Base-by-base conservation (phyloP, 2,888 invertebrate species). In the Microchrysa polita region DNA sequence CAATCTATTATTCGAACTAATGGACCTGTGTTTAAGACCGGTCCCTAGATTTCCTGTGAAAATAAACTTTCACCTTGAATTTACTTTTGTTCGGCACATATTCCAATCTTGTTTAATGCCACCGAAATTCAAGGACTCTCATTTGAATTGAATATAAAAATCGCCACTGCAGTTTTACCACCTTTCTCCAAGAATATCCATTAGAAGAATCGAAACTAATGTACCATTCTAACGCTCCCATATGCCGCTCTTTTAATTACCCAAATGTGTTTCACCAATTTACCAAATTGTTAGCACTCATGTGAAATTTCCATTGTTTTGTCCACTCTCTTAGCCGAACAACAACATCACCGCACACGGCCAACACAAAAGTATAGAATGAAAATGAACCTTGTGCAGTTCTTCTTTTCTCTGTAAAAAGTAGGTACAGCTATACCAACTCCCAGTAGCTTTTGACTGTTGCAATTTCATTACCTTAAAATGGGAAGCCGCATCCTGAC, bases 241-340 rank as follows among this genome's bases (percentile, higher is more conserved):
- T 55, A n/a, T 34, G 40, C 74, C n/a, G 52, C 74, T 74, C 78
- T 80, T 83, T 82, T 83, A 83, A 83, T 83, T 83, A 82, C 79
- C 80, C 80, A 81, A 83, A 82, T 81, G 82, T 78, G 77, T 79
- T 78, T 79, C 78, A 80, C 78, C 81, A 82, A 82, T 82, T 81
- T 82, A 77, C 74, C 78, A 80, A 80, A 82, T 82, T 82, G 81
- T 81, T 73, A 63, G 44, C 57, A 69, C 69, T 69, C 52, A 52
- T 57, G 57, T 55, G 16, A 40, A 55, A 22, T 52, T 55, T 69
- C 57, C 57, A 55, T 57, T 69, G 55, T 69, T 55, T 69, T 57
- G n/a, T n/a, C n/a, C n/a, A n/a, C 69, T 55, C 55, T 57, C 57
- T 40, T 12, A 27, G 52, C 44, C 63, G 18, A n/a, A 20, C 18